Evolutionary conservation across 2,888 invertebrate genomes (phyloP).

Genomic region (Leucania comma): DNA sequence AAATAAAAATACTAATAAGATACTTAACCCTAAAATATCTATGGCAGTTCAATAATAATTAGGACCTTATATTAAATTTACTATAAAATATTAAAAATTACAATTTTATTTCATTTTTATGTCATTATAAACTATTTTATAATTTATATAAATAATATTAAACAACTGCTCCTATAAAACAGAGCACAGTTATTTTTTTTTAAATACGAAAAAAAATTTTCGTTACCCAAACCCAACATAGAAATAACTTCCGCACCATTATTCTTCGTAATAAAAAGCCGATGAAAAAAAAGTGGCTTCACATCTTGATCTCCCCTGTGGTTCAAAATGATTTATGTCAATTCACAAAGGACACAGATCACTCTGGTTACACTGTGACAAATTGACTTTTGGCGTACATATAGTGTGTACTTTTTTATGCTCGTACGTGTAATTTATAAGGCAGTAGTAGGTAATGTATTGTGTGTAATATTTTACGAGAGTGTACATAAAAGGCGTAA

Average conservation of each 20-base stretch:
- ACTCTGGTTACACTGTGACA: constrained; percentile 65
- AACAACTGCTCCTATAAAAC: neutral
- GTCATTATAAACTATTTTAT: neutral
- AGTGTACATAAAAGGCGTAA: constrained; percentile 52
- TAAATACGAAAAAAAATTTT: neutral
- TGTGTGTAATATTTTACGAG: constrained; percentile 58
- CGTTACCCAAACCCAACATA: neutral
- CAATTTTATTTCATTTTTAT: no score
- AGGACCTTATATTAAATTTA: neutral
- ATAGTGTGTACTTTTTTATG: constrained; percentile 68
- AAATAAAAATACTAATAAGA: neutral
- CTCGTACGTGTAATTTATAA: constrained; percentile 65
- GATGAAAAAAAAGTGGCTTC: constrained; percentile 50
- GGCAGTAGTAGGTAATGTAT: constrained; percentile 53
- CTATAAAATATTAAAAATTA: no score
- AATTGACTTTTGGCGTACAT: constrained; percentile 70
- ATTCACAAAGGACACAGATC: constrained; percentile 61
- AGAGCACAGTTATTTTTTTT: neutral
- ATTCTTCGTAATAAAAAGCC: constrained; percentile 41
- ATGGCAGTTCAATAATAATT: neutral
- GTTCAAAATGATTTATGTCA: constrained; percentile 63
- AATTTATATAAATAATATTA: neutral
- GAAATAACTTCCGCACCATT: constrained; percentile 31
- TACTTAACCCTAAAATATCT: no score
- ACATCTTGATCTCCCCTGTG: constrained; percentile 54